phyloP scores from a whole-genome alignment of 2,113 vertebrate species.

The Spea multiplicata region DNA sequence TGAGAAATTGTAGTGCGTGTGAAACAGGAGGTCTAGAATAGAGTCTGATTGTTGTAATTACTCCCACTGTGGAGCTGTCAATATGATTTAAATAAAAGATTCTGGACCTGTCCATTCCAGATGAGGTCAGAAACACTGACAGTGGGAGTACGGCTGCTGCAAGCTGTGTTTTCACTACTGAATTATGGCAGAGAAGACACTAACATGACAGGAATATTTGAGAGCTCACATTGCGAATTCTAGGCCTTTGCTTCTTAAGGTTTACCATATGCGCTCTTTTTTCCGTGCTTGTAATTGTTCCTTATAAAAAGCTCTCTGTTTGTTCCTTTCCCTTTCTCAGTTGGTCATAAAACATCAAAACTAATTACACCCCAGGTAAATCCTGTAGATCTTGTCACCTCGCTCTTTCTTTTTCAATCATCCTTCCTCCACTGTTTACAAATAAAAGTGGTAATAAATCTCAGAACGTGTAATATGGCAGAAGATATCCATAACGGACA shows the following conservation, averaged over 20 bases:
- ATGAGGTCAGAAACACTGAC: slow-evolving; percentile 70
- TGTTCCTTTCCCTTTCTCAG: slow-evolving; percentile 1
- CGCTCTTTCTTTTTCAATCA: not conserved
- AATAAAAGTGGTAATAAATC: not conserved
- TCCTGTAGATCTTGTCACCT: slow-evolving; percentile 4
- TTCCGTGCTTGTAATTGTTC: slow-evolving; percentile 27
- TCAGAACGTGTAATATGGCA: not conserved
- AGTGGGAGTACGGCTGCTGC: slow-evolving; percentile 64
- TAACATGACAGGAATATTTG: slow-evolving; percentile 65
- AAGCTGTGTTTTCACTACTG: slow-evolving; percentile 61
- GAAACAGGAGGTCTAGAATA: slow-evolving; percentile 70
- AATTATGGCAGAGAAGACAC: slow-evolving; percentile 57
- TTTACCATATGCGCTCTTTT: slow-evolving; percentile 19
- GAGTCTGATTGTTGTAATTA: slow-evolving; percentile 71
- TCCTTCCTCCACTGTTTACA: not conserved
- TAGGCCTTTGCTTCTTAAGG: slow-evolving; percentile 32
- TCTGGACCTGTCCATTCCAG: slow-evolving; percentile 63
- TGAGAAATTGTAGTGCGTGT: slow-evolving; percentile 63
- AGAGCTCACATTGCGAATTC: slow-evolving; percentile 61
- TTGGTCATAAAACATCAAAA: not conserved
- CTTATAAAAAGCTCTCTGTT: slow-evolving; percentile 12
- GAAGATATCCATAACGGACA: no score
- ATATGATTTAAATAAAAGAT: slow-evolving; percentile 73
- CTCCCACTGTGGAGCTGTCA: slow-evolving; percentile 71
- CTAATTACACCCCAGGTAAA: not conserved